A percentile compares a stretch with the other conserved stretches of the same genome.
phyloP scores from a whole-genome alignment of 2,797 vertebrate species.

The Okamejei kenojei region DNA sequence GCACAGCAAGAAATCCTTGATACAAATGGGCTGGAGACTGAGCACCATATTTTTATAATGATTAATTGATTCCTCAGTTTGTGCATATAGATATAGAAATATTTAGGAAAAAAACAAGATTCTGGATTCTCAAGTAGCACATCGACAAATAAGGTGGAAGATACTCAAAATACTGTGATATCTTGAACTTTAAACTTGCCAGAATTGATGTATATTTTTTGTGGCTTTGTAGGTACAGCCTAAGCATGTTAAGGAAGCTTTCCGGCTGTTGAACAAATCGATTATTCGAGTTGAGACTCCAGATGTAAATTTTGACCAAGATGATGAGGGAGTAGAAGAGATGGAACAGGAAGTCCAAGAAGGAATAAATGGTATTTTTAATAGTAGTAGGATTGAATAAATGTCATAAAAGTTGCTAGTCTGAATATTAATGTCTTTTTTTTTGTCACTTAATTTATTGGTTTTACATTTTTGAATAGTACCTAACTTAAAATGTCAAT shows the following conservation, averaged over 20 bases:
- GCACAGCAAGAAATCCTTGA: too few relatives aligned
- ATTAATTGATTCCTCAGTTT: too few relatives aligned
- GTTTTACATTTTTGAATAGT: background rate
- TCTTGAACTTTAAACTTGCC: too few relatives aligned
- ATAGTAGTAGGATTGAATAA: background rate
- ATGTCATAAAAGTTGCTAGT: background rate
- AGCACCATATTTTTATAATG: too few relatives aligned
- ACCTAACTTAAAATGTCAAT: too few relatives aligned
- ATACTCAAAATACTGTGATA: too few relatives aligned
- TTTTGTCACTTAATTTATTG: background rate
- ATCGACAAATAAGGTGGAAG: too few relatives aligned
- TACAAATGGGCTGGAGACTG: too few relatives aligned
- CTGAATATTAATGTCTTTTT: background rate
- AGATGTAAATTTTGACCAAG: constrained; percentile 89
- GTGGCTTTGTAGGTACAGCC: constrained; percentile 77
- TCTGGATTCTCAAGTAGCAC: too few relatives aligned
- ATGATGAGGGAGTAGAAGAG: constrained; percentile 65
- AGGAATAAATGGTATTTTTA: constrained; percentile 54
- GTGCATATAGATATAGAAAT: too few relatives aligned
- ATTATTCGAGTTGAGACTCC: constrained; percentile 97
- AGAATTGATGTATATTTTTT: background rate
- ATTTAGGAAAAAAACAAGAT: too few relatives aligned
- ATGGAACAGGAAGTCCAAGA: constrained; percentile 61
- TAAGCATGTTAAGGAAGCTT: constrained; percentile 96
- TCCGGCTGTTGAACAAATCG: constrained; percentile 93